Percentiles rank a stretch among this genome's conserved stretches.
Evolutionary conservation across 2,797 vertebrate species (phyloP).

Genomic region (Acipenser ruthenus): DNA sequence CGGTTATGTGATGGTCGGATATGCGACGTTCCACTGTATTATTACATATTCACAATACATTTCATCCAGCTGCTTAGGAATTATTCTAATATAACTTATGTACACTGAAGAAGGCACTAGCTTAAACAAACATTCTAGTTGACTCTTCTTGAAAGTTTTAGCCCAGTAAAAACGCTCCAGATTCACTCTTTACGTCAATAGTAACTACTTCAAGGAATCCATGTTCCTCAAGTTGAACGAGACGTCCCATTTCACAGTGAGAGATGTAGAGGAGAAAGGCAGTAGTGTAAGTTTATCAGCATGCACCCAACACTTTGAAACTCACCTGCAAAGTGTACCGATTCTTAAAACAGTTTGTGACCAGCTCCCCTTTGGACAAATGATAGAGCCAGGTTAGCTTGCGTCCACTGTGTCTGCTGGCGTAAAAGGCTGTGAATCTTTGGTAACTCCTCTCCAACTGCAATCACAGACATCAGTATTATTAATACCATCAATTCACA

Average conservation of each 20-base stretch:
- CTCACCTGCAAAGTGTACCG: conserved; percentile 79
- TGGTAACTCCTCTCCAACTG: conserved; percentile 82
- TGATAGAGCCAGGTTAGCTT: conserved; percentile 81
- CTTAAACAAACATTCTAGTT: too few species aligned
- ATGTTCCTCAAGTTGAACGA: background rate
- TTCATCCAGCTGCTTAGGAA: too few species aligned
- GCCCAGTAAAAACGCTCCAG: too few species aligned
- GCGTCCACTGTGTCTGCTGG: conserved; percentile 77
- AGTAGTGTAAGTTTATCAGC: too few species aligned
- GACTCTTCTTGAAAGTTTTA: too few species aligned
- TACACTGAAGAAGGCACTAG: too few species aligned
- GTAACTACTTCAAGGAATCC: background rate
- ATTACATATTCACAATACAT: too few species aligned
- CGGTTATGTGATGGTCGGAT: too few species aligned
- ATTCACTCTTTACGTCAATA: background rate
- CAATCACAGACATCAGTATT: background rate
- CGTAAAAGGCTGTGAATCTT: conserved; percentile 82
- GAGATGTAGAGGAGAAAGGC: too few species aligned
- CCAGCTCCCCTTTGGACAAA: conserved; percentile 77
- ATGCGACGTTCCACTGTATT: too few species aligned
- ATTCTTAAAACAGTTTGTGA: conserved; percentile 85
- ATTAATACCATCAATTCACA: background rate
- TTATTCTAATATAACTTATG: too few species aligned
- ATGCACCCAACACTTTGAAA: background rate
- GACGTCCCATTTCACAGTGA: too few species aligned